Percentiles rank a stretch among this genome's conserved stretches.
Conservation (phyloP, 2,113 vertebrate genomes). For the Archilochus colubris region DNA sequence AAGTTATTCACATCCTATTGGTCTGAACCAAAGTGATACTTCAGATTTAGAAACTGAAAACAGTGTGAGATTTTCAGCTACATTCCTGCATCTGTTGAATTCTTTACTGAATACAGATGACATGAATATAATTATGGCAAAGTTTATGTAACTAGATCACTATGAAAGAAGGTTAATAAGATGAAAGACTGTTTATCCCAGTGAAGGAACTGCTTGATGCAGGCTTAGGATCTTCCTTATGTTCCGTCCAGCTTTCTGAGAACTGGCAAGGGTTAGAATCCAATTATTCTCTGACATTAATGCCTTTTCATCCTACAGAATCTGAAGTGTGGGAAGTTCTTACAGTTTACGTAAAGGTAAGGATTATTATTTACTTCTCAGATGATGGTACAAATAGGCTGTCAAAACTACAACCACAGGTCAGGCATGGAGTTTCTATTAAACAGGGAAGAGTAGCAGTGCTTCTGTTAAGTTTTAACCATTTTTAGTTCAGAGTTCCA, state of each 20-base stretch:
- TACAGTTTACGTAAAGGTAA: slow-evolving; percentile 70
- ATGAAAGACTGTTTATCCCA: slow-evolving; percentile 53
- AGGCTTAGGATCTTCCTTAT: slow-evolving; percentile 63
- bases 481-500: background rate
- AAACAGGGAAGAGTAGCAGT: background rate
- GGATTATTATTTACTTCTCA: slow-evolving; percentile 35
- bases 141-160: slow-evolving; percentile 64
- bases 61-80: background rate
- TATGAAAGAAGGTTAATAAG: slow-evolving; percentile 65
- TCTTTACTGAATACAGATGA: background rate
- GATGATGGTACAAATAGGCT: background rate
- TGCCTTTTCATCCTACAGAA: slow-evolving; percentile 63
- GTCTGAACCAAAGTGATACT: background rate
- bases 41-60: background rate
- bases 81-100: background rate
- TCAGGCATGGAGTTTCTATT: background rate
- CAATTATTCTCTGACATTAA: slow-evolving; percentile 72
- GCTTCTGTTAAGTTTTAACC: background rate
- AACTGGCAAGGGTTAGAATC: slow-evolving; percentile 51
- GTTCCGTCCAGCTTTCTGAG: slow-evolving; percentile 50
- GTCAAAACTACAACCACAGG: background rate
- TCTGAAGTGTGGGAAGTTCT: slow-evolving; percentile 66
- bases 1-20: background rate
- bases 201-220: slow-evolving; percentile 36
- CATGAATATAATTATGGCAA: background rate